Evolutionary conservation across 2,888 invertebrate species (phyloP), one percentile per base, ranked within the genome.

Genomic region (Smittia aterrima): DNA sequence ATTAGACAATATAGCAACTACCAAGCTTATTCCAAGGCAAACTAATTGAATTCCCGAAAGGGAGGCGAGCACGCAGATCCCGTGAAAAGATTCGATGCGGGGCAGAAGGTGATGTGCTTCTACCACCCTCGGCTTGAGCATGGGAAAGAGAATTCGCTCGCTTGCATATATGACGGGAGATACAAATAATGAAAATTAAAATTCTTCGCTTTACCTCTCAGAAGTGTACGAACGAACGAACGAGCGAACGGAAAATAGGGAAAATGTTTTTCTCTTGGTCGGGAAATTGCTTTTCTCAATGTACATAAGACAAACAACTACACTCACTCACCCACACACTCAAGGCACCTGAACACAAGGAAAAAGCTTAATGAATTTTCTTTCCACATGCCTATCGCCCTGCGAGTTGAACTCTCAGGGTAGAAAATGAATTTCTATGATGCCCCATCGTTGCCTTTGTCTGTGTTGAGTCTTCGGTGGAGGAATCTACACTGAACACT

Each of bases 181-280:
- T 72, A 58, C 72, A 72, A 72, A 72, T 72, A 72, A 72, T 72
- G 72, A 24, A 72, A 72, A 72, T 72, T 72, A 72, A 72, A 72
- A 72, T 58, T 72, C 32, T 9, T 32, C 32, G 32, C 32, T 32
- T 9, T 32, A 32, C 9, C 32, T 32, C 32, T 32, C 4, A 32
- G 9, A 32, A 32, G 4, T 9, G 32, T 32, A 32, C 4, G 9
- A 32, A 32, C 9, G 32, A 6, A 32, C 9, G n/a, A n/a, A n/a
- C n/a, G n/a, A n/a, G n/a, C n/a, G n/a, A n/a, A n/a, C n/a, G 38
- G 38, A 38, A 47, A 47, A 47, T 47, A 13, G 53, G 53, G 11
- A 38, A n/a, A 32, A 32, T 32, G 13, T 11, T 41, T 68, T 27
- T 68, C 38, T 41, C 68, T 47, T 53, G 41, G 38, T n/a, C 27